Conservation (phyloP, 2,888 invertebrate genomes). For the Unio pictorum region DNA sequence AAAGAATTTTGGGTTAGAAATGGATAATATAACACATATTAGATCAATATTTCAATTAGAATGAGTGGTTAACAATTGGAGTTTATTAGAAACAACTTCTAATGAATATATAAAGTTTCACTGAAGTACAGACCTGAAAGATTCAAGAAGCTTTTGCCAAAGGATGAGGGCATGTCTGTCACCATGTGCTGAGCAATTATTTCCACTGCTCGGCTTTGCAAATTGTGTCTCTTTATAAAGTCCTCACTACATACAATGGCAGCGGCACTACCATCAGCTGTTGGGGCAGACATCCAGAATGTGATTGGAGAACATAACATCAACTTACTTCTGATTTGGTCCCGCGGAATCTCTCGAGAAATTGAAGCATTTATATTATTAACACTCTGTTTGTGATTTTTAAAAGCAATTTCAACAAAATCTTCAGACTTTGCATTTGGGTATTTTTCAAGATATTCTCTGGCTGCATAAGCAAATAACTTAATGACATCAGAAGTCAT, state of each 20-base stretch:
- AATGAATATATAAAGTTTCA: slow-evolving; percentile 9
- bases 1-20: no score
- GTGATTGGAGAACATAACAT: slow-evolving; percentile 63
- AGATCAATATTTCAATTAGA: no score
- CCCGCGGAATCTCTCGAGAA: slow-evolving; percentile 36
- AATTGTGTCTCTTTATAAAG: slow-evolving; percentile 83
- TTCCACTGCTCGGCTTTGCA: slow-evolving; percentile 91
- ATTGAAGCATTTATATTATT: slow-evolving; percentile 62
- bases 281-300: slow-evolving; percentile 77
- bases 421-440: slow-evolving; percentile 49
- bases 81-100: slow-evolving; percentile 4
- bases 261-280: slow-evolving; percentile 97
- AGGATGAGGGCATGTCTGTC: slow-evolving; percentile 90
- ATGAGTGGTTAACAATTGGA: no score
- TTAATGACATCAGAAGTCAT: slow-evolving; percentile 68
- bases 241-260: slow-evolving; percentile 92
- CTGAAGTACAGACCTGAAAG: slow-evolving; percentile 77
- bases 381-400: slow-evolving; percentile 61
- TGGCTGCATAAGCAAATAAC: slow-evolving; percentile 65
- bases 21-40: no score
- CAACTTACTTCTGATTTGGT: slow-evolving; percentile 44
- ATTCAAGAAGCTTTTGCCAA: slow-evolving; percentile 83
- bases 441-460: slow-evolving; percentile 61
- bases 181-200: slow-evolving; percentile 97
- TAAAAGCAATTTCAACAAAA: slow-evolving; percentile 58